A percentile compares a stretch with the other conserved stretches of the same genome.
Conservation (phyloP, 2,888 invertebrate genomes). For the Rhingia campestris region DNA sequence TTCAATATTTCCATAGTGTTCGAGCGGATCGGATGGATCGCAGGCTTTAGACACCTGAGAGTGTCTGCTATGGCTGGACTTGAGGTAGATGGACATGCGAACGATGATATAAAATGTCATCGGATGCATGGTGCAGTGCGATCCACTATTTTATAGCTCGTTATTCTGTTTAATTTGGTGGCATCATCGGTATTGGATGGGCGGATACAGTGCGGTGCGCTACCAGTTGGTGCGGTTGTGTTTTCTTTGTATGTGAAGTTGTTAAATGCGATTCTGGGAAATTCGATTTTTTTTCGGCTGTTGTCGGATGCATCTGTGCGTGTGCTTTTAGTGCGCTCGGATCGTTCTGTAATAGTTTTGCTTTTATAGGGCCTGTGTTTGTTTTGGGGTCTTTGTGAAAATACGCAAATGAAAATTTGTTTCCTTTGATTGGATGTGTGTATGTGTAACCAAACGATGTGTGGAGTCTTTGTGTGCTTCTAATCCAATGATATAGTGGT, state of each 20-base stretch:
- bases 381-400: constrained; percentile 72
- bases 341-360: constrained; percentile 20
- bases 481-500: constrained; percentile 64
- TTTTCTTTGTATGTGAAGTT: constrained; percentile 56
- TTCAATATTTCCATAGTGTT: constrained; percentile 71
- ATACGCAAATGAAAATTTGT: constrained; percentile 70
- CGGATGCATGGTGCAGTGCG: constrained; percentile 41
- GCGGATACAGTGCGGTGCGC: constrained; percentile 32
- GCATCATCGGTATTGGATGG: constrained; percentile 16
- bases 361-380: constrained; percentile 44
- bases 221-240: constrained; percentile 52
- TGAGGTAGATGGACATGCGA: constrained; percentile 29
- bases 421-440: constrained; percentile 61
- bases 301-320: constrained; percentile 13
- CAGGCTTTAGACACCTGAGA: constrained; percentile 28
- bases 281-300: neutral
- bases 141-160: constrained; percentile 68
- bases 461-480: constrained; percentile 45
- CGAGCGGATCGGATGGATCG: constrained; percentile 15
- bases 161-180: constrained; percentile 46
- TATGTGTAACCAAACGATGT: constrained; percentile 37
- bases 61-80: neutral
- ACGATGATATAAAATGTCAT: constrained; percentile 68
- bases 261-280: constrained; percentile 67
- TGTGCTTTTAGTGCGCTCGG: constrained; percentile 39